phyloP scores from a whole-genome alignment of 2,888 invertebrate genomes.

The Clunio marinus region DNA sequence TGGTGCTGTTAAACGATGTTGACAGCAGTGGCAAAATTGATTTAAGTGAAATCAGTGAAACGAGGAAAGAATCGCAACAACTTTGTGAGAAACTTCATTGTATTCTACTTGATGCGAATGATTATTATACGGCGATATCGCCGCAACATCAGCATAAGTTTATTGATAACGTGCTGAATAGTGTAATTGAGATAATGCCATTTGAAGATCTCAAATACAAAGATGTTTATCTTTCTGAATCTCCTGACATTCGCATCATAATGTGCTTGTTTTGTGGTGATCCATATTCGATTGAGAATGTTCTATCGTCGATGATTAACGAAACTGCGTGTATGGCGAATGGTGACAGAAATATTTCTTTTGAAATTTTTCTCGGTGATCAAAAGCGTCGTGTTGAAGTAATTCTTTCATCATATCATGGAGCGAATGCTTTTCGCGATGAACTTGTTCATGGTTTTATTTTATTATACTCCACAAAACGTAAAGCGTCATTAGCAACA shows the following conservation, averaged over 20 bases:
- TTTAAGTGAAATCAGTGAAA: conserved; percentile 36
- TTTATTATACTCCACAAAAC: conserved; percentile 88
- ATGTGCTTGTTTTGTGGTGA: conserved; percentile 97
- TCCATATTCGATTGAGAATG: conserved; percentile 84
- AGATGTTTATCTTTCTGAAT: conserved; percentile 49
- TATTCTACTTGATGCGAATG: conserved; percentile 35
- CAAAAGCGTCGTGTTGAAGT: conserved; percentile 83
- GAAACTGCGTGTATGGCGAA: conserved; percentile 84
- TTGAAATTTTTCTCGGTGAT: conserved; percentile 89
- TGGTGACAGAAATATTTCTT: conserved; percentile 79
- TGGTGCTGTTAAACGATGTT: conserved; percentile 29
- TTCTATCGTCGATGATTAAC: conserved; percentile 78
- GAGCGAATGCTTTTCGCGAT: conserved; percentile 85
- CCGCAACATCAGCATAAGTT: conserved; percentile 47
- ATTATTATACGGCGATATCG: conserved; percentile 38
- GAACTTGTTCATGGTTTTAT: conserved; percentile 93
- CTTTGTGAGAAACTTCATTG: conserved; percentile 45
- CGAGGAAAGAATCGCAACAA: conserved; percentile 26
- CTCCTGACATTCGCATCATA: conserved; percentile 65
- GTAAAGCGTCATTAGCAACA: conserved; percentile 90
- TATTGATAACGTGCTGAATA: conserved; percentile 51
- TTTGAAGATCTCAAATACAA: conserved; percentile 50
- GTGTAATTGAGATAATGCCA: conserved; percentile 50
- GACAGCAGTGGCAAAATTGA: conserved; percentile 38
- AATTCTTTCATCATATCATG: conserved; percentile 92